phyloP scores from a whole-genome alignment of 2,888 invertebrate genomes.

The Argyresthia goedartella region DNA sequence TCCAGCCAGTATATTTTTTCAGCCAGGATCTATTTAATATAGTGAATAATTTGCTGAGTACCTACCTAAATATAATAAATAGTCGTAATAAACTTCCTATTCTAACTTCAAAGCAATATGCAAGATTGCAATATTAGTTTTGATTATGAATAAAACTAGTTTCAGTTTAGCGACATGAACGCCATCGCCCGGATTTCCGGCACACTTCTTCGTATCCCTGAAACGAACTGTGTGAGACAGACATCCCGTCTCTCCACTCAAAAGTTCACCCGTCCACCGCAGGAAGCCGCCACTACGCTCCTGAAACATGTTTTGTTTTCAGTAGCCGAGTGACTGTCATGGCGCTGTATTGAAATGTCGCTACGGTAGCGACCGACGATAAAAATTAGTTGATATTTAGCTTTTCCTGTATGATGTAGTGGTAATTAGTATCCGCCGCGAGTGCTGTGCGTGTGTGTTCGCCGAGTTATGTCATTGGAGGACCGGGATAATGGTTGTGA shows the following conservation, averaged over 20 bases:
- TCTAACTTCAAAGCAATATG: background rate
- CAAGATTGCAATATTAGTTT: background rate
- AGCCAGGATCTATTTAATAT: too few relatives aligned
- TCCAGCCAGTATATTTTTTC: too few relatives aligned
- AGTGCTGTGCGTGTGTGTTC: constrained; percentile 41
- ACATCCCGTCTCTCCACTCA: background rate
- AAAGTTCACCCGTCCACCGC: constrained; percentile 18
- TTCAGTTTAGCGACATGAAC: background rate
- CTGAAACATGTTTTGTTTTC: constrained; percentile 63
- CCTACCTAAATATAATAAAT: background rate
- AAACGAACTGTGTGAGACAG: background rate
- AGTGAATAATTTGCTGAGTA: too few relatives aligned
- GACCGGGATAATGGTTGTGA: constrained; percentile 32
- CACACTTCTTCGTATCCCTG: background rate
- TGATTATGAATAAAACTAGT: background rate
- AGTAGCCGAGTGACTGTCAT: constrained; percentile 49
- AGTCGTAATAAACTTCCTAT: background rate
- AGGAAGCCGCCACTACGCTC: constrained; percentile 30
- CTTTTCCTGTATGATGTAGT: constrained; percentile 64
- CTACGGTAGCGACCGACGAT: constrained; percentile 42
- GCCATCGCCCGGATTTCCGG: background rate
- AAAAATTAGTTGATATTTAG: constrained; percentile 42
- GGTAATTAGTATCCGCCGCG: constrained; percentile 43
- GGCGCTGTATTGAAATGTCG: constrained; percentile 63
- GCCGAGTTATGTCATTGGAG: constrained; percentile 57